Evolutionary conservation across 1,140 invertebrate genomes (phyloP).

Genomic region (Pachyrhynchus sulphureomaculatus): DNA sequence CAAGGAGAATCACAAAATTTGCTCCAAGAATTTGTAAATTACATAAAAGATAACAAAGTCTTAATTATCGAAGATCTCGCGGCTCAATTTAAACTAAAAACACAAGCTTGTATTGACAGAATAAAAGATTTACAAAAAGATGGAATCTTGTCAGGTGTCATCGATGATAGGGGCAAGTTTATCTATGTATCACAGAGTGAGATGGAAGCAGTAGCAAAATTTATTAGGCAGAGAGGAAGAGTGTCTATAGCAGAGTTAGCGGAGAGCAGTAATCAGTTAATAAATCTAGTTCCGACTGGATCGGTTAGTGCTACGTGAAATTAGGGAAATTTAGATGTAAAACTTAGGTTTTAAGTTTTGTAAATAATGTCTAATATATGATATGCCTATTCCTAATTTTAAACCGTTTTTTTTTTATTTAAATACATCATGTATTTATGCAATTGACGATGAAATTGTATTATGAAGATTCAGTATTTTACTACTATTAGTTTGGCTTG

Average conservation of each 20-base stretch:
- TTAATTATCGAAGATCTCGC: slow-evolving; percentile 93
- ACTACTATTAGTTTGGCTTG: too few species aligned
- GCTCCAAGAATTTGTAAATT: slow-evolving; percentile 75
- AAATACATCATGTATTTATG: too few species aligned
- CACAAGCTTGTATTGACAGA: slow-evolving; percentile 81
- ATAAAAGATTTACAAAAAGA: slow-evolving; percentile 82
- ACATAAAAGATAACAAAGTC: slow-evolving; percentile 91
- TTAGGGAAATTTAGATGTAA: background rate
- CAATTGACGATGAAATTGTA: too few species aligned
- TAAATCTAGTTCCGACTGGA: slow-evolving; percentile 71
- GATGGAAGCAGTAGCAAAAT: slow-evolving; percentile 90
- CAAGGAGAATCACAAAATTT: slow-evolving; percentile 68
- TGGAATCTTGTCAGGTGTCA: slow-evolving; percentile 86
- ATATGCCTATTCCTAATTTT: background rate
- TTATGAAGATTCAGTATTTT: too few species aligned
- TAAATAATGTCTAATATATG: slow-evolving; percentile 22
- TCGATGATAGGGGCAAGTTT: slow-evolving; percentile 99
- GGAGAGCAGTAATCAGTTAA: slow-evolving; percentile 91
- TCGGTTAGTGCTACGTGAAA: slow-evolving; percentile 46
- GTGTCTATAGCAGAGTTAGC: slow-evolving; percentile 92
- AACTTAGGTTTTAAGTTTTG: slow-evolving; percentile 2
- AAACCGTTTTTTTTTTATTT: too few species aligned
- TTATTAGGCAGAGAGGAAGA: slow-evolving; percentile 91
- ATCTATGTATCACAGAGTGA: slow-evolving; percentile 95
- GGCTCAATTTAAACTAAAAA: slow-evolving; percentile 89